Percentiles rank a stretch among this genome's conserved stretches.
Evolutionary conservation across 2,888 invertebrate genomes (phyloP).

Genomic region (Agrotis clavis): DNA sequence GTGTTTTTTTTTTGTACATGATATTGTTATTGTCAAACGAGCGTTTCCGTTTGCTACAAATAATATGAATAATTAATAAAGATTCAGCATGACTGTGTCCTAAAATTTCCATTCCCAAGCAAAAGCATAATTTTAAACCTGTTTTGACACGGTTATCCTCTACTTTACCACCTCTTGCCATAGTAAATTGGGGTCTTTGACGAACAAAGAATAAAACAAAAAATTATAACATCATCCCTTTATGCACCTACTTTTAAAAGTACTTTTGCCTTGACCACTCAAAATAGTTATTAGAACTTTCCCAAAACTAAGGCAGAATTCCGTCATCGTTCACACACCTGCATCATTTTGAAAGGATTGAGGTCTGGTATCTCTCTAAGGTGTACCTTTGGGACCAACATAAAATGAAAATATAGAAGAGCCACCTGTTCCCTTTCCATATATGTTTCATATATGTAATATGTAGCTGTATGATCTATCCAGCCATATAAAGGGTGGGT

Average conservation of each 20-base stretch:
- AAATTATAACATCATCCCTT: not conserved
- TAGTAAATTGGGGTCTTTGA: not conserved
- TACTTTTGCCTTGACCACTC: not conserved
- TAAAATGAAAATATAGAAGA: constrained; percentile 53
- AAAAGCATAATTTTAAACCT: not conserved
- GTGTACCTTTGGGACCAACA: constrained; percentile 57
- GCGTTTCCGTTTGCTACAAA: too few species aligned
- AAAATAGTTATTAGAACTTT: constrained; percentile 28
- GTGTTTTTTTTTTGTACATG: not conserved
- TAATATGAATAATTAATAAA: too few species aligned
- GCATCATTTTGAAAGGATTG: constrained; percentile 51
- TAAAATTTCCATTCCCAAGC: too few species aligned
- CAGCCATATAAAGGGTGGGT: not conserved
- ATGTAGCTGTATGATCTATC: constrained; percentile 12
- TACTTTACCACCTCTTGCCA: not conserved
- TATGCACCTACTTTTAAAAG: too few species aligned
- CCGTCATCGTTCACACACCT: constrained; percentile 40
- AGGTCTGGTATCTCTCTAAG: constrained; percentile 48
- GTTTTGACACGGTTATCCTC: not conserved
- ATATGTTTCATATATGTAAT: constrained; percentile 11
- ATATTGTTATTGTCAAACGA: too few species aligned
- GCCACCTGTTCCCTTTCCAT: constrained; percentile 44
- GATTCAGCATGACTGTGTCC: too few species aligned
- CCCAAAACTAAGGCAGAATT: constrained; percentile 24
- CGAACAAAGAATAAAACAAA: not conserved